Conservation (phyloP, 2,113 vertebrate genomes). For the Dasyornis broadbenti region DNA sequence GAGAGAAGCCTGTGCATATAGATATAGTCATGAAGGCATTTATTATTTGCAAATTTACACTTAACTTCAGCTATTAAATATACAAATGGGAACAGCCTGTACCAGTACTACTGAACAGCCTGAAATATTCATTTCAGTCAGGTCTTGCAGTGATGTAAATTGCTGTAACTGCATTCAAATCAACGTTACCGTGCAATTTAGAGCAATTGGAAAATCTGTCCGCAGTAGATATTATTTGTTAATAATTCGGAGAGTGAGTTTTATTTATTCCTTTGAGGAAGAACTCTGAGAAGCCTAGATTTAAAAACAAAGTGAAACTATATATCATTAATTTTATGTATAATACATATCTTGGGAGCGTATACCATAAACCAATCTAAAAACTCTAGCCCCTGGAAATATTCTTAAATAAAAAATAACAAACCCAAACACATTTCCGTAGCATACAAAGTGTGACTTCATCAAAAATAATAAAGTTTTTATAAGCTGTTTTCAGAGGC, state of each 20-base stretch:
- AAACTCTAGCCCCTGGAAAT: not conserved
- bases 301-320: not conserved
- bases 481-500: not conserved
- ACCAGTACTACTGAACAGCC: not conserved
- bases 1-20: not conserved
- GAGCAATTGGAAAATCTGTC: not conserved
- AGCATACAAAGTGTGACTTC: not conserved
- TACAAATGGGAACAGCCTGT: slow-evolving; percentile 19
- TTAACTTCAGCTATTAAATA: not conserved
- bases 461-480: not conserved
- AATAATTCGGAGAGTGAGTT: not conserved
- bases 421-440: not conserved
- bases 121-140: slow-evolving; percentile 5
- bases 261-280: not conserved
- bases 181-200: not conserved
- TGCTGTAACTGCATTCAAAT: not conserved
- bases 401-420: not conserved
- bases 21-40: not conserved
- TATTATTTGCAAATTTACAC: slow-evolving; percentile 39
- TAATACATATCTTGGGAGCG: not conserved
- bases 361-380: not conserved
- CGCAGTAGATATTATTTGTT: not conserved
- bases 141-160: not conserved
- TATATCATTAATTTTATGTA: not conserved
- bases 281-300: not conserved